These are phyloP conservation scores for Acyrthosiphon pisum DNA, from an alignment of 1,140 invertebrate genomes.

Conservation along the genomic window DNA sequence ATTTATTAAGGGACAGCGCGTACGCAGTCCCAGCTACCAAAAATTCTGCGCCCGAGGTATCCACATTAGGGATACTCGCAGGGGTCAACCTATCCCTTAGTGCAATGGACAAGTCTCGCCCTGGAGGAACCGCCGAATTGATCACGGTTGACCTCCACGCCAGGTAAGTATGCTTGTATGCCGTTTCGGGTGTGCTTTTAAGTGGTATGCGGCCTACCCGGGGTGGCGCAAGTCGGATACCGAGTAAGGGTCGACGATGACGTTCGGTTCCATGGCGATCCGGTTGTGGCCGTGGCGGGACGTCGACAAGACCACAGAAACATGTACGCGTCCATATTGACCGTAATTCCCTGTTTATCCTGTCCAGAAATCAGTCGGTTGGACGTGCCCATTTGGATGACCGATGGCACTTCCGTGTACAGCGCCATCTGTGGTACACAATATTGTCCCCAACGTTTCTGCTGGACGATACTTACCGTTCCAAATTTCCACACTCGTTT, in stretches of 20 bases:
- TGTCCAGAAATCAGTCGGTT: not conserved
- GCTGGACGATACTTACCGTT: too few relatives aligned
- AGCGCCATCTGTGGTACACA: not conserved
- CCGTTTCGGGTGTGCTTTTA: too few relatives aligned
- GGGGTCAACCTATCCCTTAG: conserved; percentile 72
- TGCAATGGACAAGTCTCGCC: conserved; percentile 75
- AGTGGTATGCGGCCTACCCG: too few relatives aligned
- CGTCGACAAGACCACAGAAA: not conserved
- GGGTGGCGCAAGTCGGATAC: not conserved
- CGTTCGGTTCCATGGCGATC: accelerated
- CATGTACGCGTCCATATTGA: not conserved
- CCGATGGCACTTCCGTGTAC: not conserved
- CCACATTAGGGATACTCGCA: conserved; percentile 77
- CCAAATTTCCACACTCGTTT: too few relatives aligned
- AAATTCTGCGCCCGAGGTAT: conserved; percentile 75
- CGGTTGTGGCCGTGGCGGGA: not conserved
- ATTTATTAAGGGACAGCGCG: conserved; percentile 60
- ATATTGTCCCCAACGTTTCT: not conserved
- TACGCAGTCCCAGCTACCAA: conserved; percentile 70
- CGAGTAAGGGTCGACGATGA: not conserved
- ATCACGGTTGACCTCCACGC: conserved; percentile 72
- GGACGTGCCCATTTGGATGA: not conserved
- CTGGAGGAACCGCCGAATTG: conserved; percentile 73
- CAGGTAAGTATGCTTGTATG: conserved; percentile 68
- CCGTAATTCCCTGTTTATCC: not conserved